Conservation (phyloP, 2,113 vertebrate species). For the Corynorhinus townsendii region DNA sequence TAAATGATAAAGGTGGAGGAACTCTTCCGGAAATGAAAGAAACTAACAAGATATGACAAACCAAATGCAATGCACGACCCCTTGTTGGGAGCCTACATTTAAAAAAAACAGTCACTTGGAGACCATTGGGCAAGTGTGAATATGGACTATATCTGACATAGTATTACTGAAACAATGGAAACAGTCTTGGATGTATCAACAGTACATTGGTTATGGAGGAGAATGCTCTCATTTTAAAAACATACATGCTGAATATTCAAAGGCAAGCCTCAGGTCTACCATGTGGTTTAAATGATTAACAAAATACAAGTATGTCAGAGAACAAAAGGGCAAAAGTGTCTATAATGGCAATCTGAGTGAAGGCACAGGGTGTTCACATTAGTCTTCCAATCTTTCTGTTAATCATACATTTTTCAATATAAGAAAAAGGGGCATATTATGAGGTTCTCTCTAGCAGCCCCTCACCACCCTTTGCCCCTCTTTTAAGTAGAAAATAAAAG, state of each 20-base stretch:
- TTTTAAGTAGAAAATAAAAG: not conserved
- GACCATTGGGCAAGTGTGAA: not conserved
- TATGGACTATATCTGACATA: rapidly evolving
- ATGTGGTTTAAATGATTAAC: not conserved
- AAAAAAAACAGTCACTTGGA: not conserved
- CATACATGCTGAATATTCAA: rapidly evolving
- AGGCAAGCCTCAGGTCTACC: not conserved
- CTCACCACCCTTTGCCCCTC: not conserved
- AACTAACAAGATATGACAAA: not conserved
- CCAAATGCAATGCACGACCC: rapidly evolving
- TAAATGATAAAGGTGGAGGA: not conserved
- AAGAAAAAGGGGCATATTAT: not conserved
- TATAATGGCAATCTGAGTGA: rapidly evolving
- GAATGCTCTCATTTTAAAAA: not conserved
- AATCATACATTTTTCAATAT: not conserved
- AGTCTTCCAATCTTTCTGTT: not conserved
- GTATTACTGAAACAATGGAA: rapidly evolving
- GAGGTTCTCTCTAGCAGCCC: not conserved
- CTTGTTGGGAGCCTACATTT: not conserved
- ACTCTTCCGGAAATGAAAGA: not conserved
- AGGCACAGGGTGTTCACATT: too few relatives aligned
- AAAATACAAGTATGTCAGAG: not conserved
- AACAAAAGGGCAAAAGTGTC: not conserved
- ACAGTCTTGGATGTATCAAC: not conserved
- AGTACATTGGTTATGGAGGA: rapidly evolving